These are phyloP conservation scores for Scomber scombrus DNA, from an alignment of 2,113 vertebrate genomes.

Conservation along the genomic window DNA sequence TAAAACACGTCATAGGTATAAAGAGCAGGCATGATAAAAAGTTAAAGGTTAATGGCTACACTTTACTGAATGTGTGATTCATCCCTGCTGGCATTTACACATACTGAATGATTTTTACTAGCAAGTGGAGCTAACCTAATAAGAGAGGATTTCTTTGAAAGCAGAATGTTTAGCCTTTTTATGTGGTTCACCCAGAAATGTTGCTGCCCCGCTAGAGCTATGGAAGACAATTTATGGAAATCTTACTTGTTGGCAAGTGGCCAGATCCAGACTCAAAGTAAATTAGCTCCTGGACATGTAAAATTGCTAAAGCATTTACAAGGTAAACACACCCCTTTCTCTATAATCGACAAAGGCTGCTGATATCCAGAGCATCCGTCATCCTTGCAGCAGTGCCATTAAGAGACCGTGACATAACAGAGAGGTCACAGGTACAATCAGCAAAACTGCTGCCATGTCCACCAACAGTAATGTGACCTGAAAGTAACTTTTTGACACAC, in stretches of 20 bases:
- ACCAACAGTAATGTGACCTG: slow-evolving; percentile 34
- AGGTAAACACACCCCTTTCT: background rate
- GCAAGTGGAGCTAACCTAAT: background rate
- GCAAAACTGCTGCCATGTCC: background rate
- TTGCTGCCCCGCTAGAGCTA: slow-evolving; percentile 1
- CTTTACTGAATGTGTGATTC: slow-evolving; percentile 6
- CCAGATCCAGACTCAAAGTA: background rate
- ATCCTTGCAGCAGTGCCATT: background rate
- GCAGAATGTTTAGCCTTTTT: background rate
- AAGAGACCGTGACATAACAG: background rate
- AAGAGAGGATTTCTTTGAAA: background rate
- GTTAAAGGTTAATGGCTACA: slow-evolving; percentile 31
- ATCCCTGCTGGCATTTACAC: slow-evolving; percentile 1
- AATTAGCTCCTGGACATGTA: background rate
- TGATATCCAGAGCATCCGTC: background rate
- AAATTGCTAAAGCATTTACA: background rate
- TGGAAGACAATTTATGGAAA: background rate
- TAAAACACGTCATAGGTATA: background rate
- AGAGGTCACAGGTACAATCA: slow-evolving; percentile 28
- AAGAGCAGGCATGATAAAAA: background rate
- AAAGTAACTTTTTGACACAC: too few species aligned
- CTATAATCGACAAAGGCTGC: background rate
- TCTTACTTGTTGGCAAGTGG: background rate
- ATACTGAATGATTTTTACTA: background rate
- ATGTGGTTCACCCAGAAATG: background rate